Conservation (phyloP, 1,140 invertebrate species). For the Ceratina calcarata region DNA sequence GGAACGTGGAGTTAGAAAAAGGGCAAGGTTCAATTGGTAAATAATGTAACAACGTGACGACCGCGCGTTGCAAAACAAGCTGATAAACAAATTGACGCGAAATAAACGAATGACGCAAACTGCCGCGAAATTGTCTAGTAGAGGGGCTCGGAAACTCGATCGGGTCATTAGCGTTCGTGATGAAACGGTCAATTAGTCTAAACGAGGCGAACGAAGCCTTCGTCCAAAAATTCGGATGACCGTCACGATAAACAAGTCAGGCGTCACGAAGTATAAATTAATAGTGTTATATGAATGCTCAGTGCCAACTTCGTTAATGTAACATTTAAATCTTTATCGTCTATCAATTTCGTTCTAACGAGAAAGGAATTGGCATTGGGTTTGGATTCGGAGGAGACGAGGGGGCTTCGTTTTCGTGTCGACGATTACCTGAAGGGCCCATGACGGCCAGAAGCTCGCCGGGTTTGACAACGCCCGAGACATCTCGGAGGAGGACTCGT, state of each 20-base stretch:
- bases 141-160: slow-evolving; percentile 12
- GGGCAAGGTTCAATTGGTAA: background rate
- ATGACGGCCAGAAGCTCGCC: slow-evolving; percentile 91
- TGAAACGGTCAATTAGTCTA: slow-evolving; percentile 23
- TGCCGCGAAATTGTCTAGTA: slow-evolving; percentile 8
- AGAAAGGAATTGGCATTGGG: no score
- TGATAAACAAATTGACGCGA: background rate
- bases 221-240: background rate
- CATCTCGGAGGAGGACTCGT: slow-evolving; percentile 85
- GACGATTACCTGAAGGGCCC: slow-evolving; percentile 87
- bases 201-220: slow-evolving; percentile 4
- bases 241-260: slow-evolving; percentile 1
- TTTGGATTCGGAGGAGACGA: background rate
- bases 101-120: slow-evolving; percentile 30
- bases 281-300: no score
- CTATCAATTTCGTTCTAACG: no score
- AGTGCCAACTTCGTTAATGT: no score
- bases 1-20: background rate
- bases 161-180: slow-evolving; percentile 10
- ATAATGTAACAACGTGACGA: no score
- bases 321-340: no score
- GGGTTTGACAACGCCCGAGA: slow-evolving; percentile 88
- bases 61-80: background rate
- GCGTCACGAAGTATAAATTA: background rate
- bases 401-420: background rate